phyloP scores from a whole-genome alignment of 2,113 vertebrate genomes.

The Gadus macrocephalus region DNA sequence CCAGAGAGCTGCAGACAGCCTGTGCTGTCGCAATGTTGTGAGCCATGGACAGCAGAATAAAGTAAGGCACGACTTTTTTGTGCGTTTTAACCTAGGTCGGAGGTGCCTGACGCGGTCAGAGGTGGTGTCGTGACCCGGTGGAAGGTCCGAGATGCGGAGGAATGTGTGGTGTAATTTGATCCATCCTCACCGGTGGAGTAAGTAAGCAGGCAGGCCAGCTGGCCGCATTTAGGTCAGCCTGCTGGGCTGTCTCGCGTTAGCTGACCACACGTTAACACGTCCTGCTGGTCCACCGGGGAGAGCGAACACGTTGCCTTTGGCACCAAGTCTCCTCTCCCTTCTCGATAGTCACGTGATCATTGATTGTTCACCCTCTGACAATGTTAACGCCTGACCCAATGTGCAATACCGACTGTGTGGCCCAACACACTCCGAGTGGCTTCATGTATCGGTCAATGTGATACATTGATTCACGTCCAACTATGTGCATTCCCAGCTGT shows the following conservation, averaged over 20 bases:
- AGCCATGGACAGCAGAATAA: constrained; percentile 87
- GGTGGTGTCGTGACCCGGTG: background rate
- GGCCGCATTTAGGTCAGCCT: constrained; percentile 51
- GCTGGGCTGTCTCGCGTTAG: constrained; percentile 27
- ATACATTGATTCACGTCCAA: too few relatives aligned
- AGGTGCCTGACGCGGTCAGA: background rate
- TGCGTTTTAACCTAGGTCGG: background rate
- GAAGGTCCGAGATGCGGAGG: constrained; percentile 15
- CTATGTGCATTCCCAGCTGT: too few relatives aligned
- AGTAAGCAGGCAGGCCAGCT: constrained; percentile 55
- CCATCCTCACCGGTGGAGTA: constrained; percentile 39
- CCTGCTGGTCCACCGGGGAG: background rate
- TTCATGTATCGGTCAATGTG: too few relatives aligned
- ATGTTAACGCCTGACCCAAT: too few relatives aligned
- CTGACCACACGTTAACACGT: constrained; percentile 31
- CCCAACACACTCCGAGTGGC: too few relatives aligned
- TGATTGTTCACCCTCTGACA: too few relatives aligned
- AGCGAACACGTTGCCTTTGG: too few relatives aligned
- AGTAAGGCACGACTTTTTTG: constrained; percentile 69
- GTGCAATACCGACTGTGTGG: too few relatives aligned
- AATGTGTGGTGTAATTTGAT: constrained; percentile 43
- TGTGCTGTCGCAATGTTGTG: constrained; percentile 79
- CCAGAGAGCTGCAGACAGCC: constrained; percentile 55
- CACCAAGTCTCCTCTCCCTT: too few relatives aligned
- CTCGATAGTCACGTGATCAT: too few relatives aligned